Evolutionary conservation across 2,888 invertebrate species (phyloP).

Genomic region (Protonemura montana): DNA sequence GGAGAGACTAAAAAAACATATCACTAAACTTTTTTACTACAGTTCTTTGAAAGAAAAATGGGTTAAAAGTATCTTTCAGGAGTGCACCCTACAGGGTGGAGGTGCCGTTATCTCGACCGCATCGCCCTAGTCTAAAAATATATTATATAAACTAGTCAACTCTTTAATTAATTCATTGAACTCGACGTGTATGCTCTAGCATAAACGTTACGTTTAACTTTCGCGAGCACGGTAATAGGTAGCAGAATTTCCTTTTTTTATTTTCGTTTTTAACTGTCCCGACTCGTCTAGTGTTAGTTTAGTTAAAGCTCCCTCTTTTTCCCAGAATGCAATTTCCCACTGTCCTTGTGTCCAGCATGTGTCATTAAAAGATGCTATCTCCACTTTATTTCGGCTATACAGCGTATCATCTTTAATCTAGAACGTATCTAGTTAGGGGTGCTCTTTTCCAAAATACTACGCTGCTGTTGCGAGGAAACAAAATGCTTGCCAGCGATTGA

Average conservation of each 20-base stretch:
- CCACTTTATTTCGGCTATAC: background rate
- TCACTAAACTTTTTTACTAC: background rate
- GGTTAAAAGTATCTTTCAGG: background rate
- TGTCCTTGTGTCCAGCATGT: background rate
- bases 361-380: background rate
- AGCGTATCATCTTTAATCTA: background rate
- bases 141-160: background rate
- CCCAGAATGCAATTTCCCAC: constrained; percentile 26
- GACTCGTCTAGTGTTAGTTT: background rate
- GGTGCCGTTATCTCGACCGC: background rate
- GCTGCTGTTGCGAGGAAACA: background rate
- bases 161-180: background rate
- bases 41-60: background rate
- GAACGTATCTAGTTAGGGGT: background rate
- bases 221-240: background rate
- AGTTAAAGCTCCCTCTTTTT: background rate
- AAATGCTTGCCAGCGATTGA: background rate
- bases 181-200: background rate
- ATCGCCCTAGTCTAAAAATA: background rate
- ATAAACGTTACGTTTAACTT: background rate
- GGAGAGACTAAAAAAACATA: background rate
- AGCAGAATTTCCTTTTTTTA: background rate
- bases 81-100: background rate
- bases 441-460: background rate
- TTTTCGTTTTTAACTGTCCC: background rate